Base-by-base conservation (phyloP, 2,888 invertebrate genomes). In the Steinernema scapterisci region DNA sequence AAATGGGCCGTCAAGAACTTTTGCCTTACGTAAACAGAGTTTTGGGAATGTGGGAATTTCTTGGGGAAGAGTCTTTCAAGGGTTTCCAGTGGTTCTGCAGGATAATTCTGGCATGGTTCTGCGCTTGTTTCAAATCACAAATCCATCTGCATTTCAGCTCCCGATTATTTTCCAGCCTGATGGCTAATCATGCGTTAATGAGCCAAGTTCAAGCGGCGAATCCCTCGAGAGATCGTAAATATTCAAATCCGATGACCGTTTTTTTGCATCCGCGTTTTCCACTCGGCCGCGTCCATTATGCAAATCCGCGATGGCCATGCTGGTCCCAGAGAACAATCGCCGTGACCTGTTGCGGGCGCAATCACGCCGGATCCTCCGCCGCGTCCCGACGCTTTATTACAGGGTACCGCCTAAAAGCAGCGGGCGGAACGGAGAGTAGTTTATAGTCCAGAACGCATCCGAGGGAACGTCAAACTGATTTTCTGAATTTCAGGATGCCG, bases 401-500 rank as follows among this genome's bases (percentile, higher is more conserved):
- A 38, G 38, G 38, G 38, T 9, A 38, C 38, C 38, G 38, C 38
- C 38, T 6, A 38, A 38, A 38, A 38, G 38, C 38, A 38, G 5
- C 38, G 38, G 9, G 38, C 38, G 16, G 3, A n/a, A 31, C 71
- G 71, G 63, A 45, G 48, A 71, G 43, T 27, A 11, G 51, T 70
- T 23, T 21, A 70, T 74, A 51, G 72, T 19, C 38, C 71, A n/a
- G 38, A 38, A 38, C 38, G 38, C 38, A 38, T 38, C 9, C 9
- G 38, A 38, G 38, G 38, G 9, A 6, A 3, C 3, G 38, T 38
- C n/a, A n/a, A 9, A 70, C 31, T 25, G n/a, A 75, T 27, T 25
- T 46, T 44, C 9, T 13, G 21, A 6, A 56, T 80, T 82, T 25
- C 80, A 93, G 85, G 94, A 95, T 87, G 93, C 93, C 1, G 92